These are phyloP conservation scores for Menura novaehollandiae DNA, from an alignment of 2,113 vertebrate species.

Conservation along the genomic window DNA sequence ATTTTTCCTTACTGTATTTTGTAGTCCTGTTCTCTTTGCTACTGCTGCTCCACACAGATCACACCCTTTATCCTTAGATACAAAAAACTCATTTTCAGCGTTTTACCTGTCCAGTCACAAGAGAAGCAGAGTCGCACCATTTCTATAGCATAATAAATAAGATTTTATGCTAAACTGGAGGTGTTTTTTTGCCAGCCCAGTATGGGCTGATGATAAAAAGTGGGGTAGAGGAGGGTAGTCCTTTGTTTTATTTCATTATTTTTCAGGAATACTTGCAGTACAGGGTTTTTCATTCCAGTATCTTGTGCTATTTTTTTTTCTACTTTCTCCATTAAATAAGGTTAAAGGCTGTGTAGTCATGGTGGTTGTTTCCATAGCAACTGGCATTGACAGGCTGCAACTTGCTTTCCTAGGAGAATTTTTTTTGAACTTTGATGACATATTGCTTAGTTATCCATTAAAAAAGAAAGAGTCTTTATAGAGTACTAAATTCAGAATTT, in stretches of 20 bases:
- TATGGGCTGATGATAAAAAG: not conserved
- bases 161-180: not conserved
- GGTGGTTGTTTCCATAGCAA: conserved; percentile 50
- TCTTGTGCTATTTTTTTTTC: not conserved
- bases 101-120: not conserved
- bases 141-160: not conserved
- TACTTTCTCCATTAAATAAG: not conserved
- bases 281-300: not conserved
- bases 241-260: not conserved
- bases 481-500: not conserved
- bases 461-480: not conserved
- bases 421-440: not conserved
- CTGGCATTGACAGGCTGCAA: not conserved
- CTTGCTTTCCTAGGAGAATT: not conserved
- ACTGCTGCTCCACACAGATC: not conserved
- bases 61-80: not conserved
- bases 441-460: not conserved
- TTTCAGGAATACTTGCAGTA: not conserved
- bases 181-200: not conserved
- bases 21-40: not conserved
- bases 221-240: not conserved
- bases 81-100: not conserved
- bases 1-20: not conserved
- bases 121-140: not conserved
- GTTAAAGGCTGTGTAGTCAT: not conserved